Base-by-base conservation (phyloP, 2,888 invertebrate genomes). In the Arge pagana region DNA sequence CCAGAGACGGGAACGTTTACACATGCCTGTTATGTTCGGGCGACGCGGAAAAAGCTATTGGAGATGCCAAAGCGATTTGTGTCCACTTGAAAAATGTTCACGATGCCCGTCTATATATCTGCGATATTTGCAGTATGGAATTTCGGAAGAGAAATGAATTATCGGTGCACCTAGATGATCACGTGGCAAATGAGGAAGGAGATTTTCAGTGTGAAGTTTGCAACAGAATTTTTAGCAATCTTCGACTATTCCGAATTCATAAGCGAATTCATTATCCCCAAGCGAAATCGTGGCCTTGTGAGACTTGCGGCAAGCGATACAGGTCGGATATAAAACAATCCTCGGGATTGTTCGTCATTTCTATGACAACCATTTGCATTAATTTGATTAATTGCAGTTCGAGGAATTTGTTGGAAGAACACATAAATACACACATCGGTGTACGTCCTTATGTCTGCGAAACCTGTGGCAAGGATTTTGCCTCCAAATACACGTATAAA, bases 401-500 rank as follows among this genome's bases (percentile, higher is more conserved):
- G 0, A 82, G 83, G 45, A 85, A 85, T 64, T 72, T 88, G 30
- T 77, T 90, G 4, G 82, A 83, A n/a, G 89, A 89, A 59, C 90
- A 90, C 62, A 82, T 82, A 63, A 87, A 88, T 72, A 81, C 82
- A 6, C 90, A 89, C 69, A 84, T 83, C 0, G 89, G 89, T 0
- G 69, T 80, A 2, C 77, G 87, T 0, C 89, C 90, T 0, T 85
- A 88, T 70, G 72, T 79, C 3, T 90, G 90, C 66, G 66, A 74
- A 0, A 69, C 79, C 1, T 91, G 91, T 69, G 79, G 81, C 5
- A 90, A 90, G 77, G 81, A 84, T 60, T 90, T 90, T 76, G 87
- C 89, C 0, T 88, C 88, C 8, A 90, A 90, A 64, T 90, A 90
- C 65, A 89, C 90, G 0, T 83, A 85, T 57, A 87, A 86, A 59